Percentiles rank a stretch among this genome's conserved stretches.
phyloP scores from a whole-genome alignment of 2,797 vertebrate species.

The Enteromius anoplus region DNA sequence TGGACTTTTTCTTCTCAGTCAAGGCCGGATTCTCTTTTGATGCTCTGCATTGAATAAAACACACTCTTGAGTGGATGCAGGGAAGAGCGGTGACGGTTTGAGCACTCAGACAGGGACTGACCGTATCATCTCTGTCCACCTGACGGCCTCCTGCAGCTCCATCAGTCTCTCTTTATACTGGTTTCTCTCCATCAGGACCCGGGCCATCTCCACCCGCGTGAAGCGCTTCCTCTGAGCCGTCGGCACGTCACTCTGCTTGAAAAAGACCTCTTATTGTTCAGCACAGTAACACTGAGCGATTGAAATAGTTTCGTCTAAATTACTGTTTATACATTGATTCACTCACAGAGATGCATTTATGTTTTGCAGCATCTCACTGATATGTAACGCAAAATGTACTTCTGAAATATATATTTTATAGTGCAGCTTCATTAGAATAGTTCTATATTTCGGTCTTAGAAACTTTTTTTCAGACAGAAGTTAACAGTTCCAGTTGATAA shows the following conservation, averaged over 20 bases:
- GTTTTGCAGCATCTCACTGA: neutral
- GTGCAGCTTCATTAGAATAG: neutral
- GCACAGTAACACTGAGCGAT: neutral
- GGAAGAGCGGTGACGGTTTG: neutral
- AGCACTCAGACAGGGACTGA: slow-evolving; percentile 49
- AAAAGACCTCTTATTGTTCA: neutral
- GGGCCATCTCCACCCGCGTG: slow-evolving; percentile 89
- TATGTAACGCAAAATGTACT: neutral
- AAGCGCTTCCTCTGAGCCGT: slow-evolving; percentile 90
- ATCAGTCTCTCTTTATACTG: slow-evolving; percentile 91
- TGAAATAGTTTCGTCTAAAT: neutral
- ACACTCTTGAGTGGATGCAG: neutral
- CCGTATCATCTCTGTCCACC: slow-evolving; percentile 94
- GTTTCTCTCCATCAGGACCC: slow-evolving; percentile 90
- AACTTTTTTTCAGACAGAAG: too few species aligned
- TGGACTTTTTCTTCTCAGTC: slow-evolving; percentile 97
- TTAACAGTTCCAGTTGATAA: neutral
- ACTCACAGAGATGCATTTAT: too few species aligned
- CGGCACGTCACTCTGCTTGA: slow-evolving; percentile 83
- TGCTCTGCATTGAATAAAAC: slow-evolving; percentile 75
- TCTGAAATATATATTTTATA: neutral
- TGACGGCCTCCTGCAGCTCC: slow-evolving; percentile 90
- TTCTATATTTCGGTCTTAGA: too few species aligned
- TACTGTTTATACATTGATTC: neutral
- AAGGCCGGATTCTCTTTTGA: slow-evolving; percentile 92